phyloP scores from a whole-genome alignment of 1,140 invertebrate species.

The Achatina immaculata region DNA sequence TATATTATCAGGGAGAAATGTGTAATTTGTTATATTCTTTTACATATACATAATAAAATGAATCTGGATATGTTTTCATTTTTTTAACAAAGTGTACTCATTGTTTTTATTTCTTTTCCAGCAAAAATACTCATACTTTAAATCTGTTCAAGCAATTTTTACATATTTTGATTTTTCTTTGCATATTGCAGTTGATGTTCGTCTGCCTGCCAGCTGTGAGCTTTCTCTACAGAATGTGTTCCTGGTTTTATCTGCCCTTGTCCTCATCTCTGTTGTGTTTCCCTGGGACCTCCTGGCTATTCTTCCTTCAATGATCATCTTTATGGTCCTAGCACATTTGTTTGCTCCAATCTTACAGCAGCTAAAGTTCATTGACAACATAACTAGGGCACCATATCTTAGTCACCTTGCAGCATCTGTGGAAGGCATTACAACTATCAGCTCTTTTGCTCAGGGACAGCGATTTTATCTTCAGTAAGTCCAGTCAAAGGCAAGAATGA shows the following conservation, averaged over 20 bases:
- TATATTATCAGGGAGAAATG: no score
- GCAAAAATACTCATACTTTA: no score
- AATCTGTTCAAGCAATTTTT: no score
- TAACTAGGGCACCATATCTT: slow-evolving; percentile 77
- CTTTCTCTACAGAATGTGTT: slow-evolving; percentile 76
- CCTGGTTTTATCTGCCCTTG: slow-evolving; percentile 69
- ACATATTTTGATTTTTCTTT: slow-evolving; percentile 1
- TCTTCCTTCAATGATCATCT: slow-evolving; percentile 73
- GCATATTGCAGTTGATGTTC: slow-evolving; percentile 74
- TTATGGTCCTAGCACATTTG: slow-evolving; percentile 74
- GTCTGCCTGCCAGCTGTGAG: slow-evolving; percentile 73
- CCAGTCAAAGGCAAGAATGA: no score
- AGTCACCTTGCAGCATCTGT: slow-evolving; percentile 78
- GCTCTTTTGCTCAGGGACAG: slow-evolving; percentile 72
- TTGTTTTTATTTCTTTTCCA: no score
- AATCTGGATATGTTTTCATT: no score
- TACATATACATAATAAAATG: no score
- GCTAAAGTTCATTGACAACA: slow-evolving; percentile 78
- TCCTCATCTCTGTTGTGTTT: slow-evolving; percentile 76
- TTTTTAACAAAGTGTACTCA: no score
- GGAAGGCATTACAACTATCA: slow-evolving; percentile 78
- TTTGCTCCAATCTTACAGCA: slow-evolving; percentile 74
- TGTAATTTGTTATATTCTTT: no score
- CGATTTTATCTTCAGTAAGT: slow-evolving; percentile 48
- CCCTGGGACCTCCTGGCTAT: slow-evolving; percentile 77